These are phyloP conservation scores for Rhegmatorhina hoffmannsi DNA, from an alignment of 2,113 vertebrate species.

Conservation along the genomic window DNA sequence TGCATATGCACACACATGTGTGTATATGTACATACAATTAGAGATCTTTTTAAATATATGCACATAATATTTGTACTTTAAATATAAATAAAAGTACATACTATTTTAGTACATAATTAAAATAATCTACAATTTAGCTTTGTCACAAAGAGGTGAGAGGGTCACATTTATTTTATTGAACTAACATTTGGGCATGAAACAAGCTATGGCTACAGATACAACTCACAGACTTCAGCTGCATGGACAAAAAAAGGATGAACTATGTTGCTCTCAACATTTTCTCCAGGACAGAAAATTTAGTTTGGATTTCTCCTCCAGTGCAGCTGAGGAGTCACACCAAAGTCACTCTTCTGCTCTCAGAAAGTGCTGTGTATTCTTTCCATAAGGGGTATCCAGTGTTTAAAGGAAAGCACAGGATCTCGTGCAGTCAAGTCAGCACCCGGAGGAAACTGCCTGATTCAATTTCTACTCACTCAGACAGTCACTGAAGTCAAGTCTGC, in stretches of 20 bases:
- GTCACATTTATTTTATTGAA: neutral
- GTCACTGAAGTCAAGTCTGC: neutral
- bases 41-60: neutral
- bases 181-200: neutral
- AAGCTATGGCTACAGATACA: neutral
- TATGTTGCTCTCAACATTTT: neutral
- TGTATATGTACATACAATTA: neutral
- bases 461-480: neutral
- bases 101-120: neutral
- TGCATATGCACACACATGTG: rapidly evolving
- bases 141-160: neutral
- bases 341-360: neutral
- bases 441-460: neutral
- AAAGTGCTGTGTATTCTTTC: neutral
- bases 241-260: neutral
- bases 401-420: neutral
- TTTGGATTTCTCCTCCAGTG: neutral
- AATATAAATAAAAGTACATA: too few relatives aligned
- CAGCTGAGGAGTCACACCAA: neutral
- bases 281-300: neutral
- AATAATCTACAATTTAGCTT: neutral
- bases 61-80: neutral
- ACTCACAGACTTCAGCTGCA: neutral
- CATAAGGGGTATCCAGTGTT: neutral
- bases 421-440: neutral